Conservation (phyloP, 2,888 invertebrate genomes). For the Volucella bombylans region DNA sequence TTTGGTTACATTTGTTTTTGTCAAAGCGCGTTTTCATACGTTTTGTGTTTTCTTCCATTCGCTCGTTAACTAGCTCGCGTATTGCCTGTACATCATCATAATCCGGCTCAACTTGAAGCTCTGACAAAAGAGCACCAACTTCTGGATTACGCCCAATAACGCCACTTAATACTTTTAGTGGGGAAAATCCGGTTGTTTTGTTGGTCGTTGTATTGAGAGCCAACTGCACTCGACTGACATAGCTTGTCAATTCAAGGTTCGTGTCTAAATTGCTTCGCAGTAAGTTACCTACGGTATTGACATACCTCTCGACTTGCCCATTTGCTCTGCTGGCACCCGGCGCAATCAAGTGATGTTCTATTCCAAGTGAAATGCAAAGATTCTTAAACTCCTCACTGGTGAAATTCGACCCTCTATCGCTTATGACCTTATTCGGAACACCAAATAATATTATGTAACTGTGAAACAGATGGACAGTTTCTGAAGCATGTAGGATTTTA, state of each 20-base stretch:
- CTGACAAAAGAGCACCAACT: no score
- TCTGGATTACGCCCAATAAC: no score
- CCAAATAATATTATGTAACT: slow-evolving; percentile 9
- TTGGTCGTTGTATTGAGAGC: no score
- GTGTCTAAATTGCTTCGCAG: slow-evolving; percentile 20
- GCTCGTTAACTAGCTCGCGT: neutral
- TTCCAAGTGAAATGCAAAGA: slow-evolving; percentile 18
- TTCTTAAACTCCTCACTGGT: slow-evolving; percentile 27
- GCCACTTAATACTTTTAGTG: no score
- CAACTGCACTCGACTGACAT: no score
- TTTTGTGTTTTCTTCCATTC: neutral
- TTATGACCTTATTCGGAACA: slow-evolving; percentile 13
- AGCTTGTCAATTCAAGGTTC: no score
- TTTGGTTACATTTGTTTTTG: slow-evolving; percentile 15
- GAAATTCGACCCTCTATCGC: slow-evolving; percentile 39
- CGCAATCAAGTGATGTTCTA: slow-evolving; percentile 39
- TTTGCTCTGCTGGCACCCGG: slow-evolving; percentile 40
- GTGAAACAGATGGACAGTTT: neutral
- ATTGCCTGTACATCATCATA: slow-evolving; percentile 9
- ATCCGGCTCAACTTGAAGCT: slow-evolving; percentile 4
- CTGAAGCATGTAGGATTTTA: slow-evolving; percentile 3
- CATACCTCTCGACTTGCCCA: slow-evolving; percentile 24
- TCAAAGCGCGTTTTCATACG: slow-evolving; percentile 16
- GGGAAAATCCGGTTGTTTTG: no score
- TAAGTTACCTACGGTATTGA: slow-evolving; percentile 28